These are phyloP conservation scores for Ceratosolen fusciceps DNA, from an alignment of 1,140 invertebrate species.

Conservation along the genomic window DNA sequence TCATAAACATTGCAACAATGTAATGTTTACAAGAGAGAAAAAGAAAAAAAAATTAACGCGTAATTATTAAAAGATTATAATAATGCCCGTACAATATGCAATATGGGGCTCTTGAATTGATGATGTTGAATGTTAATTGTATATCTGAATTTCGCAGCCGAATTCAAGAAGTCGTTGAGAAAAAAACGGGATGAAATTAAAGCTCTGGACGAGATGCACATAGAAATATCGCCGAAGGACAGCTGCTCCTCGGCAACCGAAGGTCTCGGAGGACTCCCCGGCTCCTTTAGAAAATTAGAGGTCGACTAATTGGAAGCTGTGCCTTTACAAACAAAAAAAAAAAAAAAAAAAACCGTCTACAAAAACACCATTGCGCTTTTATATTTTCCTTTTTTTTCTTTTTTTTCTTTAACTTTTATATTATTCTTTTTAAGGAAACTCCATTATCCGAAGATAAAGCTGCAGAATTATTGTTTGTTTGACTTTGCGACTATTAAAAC, in stretches of 20 bases:
- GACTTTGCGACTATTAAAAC: not conserved
- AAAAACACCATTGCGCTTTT: slow-evolving; percentile 2
- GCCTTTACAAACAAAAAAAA: no score
- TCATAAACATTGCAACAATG: no score
- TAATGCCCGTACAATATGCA: no score
- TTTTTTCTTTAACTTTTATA: no score
- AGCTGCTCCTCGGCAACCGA: slow-evolving; percentile 76
- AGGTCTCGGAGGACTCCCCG: slow-evolving; percentile 78
- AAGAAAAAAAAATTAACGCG: no score
- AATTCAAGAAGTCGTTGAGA: slow-evolving; percentile 78
- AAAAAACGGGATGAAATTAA: slow-evolving; percentile 77
- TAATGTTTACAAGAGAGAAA: no score
- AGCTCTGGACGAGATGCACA: slow-evolving; percentile 85
- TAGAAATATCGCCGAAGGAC: slow-evolving; percentile 78
- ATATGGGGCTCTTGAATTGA: no score
- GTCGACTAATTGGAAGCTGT: slow-evolving; percentile 76
- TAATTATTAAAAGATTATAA: no score
- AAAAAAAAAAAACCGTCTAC: not conserved
- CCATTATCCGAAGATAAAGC: no score
- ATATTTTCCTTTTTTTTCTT: slow-evolving; percentile 5
- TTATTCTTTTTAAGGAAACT: no score
- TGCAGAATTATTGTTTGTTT: no score
- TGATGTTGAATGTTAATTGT: no score
- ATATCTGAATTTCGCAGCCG: slow-evolving; percentile 57
- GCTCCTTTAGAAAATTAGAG: slow-evolving; percentile 85